phyloP scores from a whole-genome alignment of 1,140 invertebrate genomes.

The Goniozus legneri region DNA sequence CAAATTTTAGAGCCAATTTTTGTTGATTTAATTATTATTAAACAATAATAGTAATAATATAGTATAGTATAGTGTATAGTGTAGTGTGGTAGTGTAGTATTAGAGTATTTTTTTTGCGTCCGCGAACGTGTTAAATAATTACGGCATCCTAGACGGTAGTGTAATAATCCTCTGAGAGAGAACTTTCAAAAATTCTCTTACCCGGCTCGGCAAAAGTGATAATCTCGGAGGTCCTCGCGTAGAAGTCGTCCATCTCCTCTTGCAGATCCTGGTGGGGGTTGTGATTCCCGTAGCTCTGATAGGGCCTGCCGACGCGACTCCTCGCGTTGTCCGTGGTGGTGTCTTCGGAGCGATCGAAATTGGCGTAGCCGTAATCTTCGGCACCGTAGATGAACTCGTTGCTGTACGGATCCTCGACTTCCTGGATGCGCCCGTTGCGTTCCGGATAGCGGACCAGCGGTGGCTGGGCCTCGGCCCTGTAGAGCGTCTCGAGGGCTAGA shows the following conservation, averaged over 20 bases:
- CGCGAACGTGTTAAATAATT: too few relatives aligned
- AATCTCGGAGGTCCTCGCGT: slow-evolving; percentile 75
- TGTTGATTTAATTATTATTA: too few relatives aligned
- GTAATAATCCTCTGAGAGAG: not conserved
- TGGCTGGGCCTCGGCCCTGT: slow-evolving; percentile 59
- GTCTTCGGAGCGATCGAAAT: slow-evolving; percentile 27
- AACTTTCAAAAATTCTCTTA: slow-evolving; percentile 39
- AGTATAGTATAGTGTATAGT: too few relatives aligned
- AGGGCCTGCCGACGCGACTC: slow-evolving; percentile 31
- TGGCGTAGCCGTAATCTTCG: slow-evolving; percentile 44
- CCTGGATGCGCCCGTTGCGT: slow-evolving; percentile 25
- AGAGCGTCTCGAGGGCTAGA: slow-evolving; percentile 67
- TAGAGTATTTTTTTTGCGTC: too few relatives aligned
- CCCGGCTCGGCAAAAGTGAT: slow-evolving; percentile 79
- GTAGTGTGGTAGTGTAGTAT: too few relatives aligned
- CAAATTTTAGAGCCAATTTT: too few relatives aligned
- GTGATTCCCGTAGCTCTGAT: slow-evolving; percentile 34
- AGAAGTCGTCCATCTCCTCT: slow-evolving; percentile 66
- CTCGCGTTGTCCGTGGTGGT: slow-evolving; percentile 25
- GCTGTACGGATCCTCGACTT: slow-evolving; percentile 21
- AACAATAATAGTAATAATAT: too few relatives aligned
- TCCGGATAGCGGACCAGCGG: slow-evolving; percentile 14
- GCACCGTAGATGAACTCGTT: slow-evolving; percentile 35
- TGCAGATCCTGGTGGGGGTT: slow-evolving; percentile 29
- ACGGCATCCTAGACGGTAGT: too few relatives aligned